Evolutionary conservation across 1,140 invertebrate species (phyloP), one percentile per base, ranked within the genome.

Genomic region (Caenorhabditis inopinata): DNA sequence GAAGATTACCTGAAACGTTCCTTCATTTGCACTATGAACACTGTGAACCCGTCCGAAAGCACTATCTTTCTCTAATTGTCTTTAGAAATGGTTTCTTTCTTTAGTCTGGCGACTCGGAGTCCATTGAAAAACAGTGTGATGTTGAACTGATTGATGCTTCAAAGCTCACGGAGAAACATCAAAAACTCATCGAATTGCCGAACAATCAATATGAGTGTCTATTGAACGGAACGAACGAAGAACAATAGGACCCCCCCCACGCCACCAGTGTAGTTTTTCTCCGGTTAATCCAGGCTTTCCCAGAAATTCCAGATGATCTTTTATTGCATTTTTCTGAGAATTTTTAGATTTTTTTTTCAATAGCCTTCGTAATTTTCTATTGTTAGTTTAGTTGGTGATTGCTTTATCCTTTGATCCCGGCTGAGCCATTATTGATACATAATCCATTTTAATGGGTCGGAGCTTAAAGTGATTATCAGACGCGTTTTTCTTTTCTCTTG

Each of bases 121-220:
- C 58, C 0, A 68, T 68, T 7, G 58, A 68, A 68, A 68, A 68
- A 9, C 58, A 68, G 38, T 16, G n/a, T n/a, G n/a, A n/a, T 18
- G 58, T 68, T 2, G 58, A 68, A 18, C 58, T 68, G 32, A 38
- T 68, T 32, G 58, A 68, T n/a, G 58, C 58, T n/a, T 68, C 58
- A 2, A 68, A 68, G n/a, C 32, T 68, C n/a, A 42, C 58, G 5
- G 58, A 68, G 16, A n/a, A 38, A 38, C n/a, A n/a, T n/a, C 58
- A 68, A 9, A 68, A 68, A n/a, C 21, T 68, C 3, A 9, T 1
- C 1, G 27, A 18, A 29, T 32, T 68, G 35, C 58, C 25, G 16
- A 42, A 68, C 21, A 16, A 21, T 38, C 58, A 29, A 38, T 21
- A 42, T 2, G n/a, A 68, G 23, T 25, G 49, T 25, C 23, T 53